Evolutionary conservation across 2,113 vertebrate species (phyloP), one percentile per base, ranked within the genome.

Genomic region (Erythrocercus mccallii): DNA sequence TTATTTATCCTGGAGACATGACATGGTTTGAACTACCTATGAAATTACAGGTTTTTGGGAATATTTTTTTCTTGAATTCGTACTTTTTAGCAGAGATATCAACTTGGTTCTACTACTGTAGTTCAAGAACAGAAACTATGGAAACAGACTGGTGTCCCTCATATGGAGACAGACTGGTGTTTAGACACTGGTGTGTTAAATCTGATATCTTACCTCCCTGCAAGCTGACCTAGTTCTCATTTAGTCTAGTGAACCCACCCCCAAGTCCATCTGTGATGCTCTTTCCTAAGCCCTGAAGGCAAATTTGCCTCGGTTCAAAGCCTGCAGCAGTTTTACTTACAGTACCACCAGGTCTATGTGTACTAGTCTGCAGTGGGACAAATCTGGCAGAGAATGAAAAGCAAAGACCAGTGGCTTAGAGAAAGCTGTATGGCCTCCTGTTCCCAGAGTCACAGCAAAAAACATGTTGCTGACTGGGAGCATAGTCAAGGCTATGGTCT

Each of bases 171-270:
- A 76, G 70, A 76, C 23, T 22, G 27, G 31, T 68, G 31, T 58
- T 65, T 44, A 68, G 42, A 86, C 62, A 80, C 50, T 88, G 58
- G 6, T 61, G 38, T 77, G 50, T 77, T 83, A 80, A 88, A 76
- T 72, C 66, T 76, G 61, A 5, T 72, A 40, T 60, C 58, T 64
- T 76, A 13, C 22, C 28, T 77, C 33, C 30, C 58, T 70, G 40
- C 62, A 92, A 94, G 76, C 79, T 88, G 92, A 92, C 79, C 58
- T 87, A 82, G 11, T 70, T 88, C 71, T 86, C 58, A 70, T 37
- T 61, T 45, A 70, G 42, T n/a, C 53, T 58, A 72, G 28, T 22
- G n/a, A 80, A 90, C 50, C 37, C 79, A 65, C 15, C 9, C 6
- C 9, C 30, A 70, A 81, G 68, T 50, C 82, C 38, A 88, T 65